These are phyloP conservation scores for Desmophyllum pertusum DNA, from an alignment of 92 coral and sea anemone species.

Conservation along the genomic window DNA sequence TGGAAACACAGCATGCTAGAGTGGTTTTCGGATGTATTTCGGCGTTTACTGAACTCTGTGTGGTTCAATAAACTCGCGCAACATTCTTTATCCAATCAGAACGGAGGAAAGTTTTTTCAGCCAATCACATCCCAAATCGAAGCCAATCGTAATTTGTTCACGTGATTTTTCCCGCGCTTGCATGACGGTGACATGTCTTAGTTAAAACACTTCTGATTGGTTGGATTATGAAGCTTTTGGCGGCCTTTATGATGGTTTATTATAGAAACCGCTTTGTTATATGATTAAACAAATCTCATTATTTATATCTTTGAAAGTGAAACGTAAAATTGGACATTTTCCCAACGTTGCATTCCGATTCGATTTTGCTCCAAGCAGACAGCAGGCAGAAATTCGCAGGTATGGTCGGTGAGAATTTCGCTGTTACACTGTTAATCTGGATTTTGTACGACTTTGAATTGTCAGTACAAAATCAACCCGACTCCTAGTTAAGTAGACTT, in stretches of 20 bases:
- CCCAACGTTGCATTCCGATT: neutral
- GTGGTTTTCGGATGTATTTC: neutral
- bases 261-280: constrained; percentile 5
- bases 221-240: neutral
- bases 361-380: neutral
- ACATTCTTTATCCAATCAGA: neutral
- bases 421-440: too few relatives aligned
- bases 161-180: neutral
- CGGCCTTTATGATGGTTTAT: constrained; percentile 2
- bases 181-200: neutral
- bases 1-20: neutral
- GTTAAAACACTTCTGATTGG: constrained; percentile 2
- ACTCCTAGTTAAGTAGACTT: neutral
- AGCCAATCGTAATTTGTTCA: neutral
- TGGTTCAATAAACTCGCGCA: neutral
- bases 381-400: neutral
- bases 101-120: neutral
- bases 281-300: constrained; percentile 8
- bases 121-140: neutral
- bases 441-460: neutral
- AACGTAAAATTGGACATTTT: neutral
- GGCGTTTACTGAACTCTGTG: neutral
- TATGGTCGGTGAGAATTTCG: neutral
- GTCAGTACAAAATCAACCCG: neutral
- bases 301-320: neutral